These are phyloP conservation scores for Hyperopisus bebe DNA, from an alignment of 2,113 vertebrate genomes.

Conservation along the genomic window DNA sequence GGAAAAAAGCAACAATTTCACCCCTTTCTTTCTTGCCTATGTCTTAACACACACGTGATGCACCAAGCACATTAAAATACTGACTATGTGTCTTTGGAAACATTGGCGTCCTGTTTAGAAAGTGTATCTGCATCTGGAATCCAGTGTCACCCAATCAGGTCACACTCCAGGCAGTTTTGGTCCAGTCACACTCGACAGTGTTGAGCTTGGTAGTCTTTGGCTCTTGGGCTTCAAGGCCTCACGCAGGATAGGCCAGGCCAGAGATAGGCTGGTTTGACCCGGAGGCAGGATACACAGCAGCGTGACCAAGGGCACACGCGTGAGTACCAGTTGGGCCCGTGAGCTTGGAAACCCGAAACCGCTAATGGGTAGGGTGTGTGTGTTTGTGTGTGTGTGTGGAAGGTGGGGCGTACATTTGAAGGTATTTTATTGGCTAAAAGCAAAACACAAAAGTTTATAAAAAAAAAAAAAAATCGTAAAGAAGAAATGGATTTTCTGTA, in stretches of 20 bases:
- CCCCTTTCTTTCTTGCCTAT: background rate
- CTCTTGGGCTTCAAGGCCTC: background rate
- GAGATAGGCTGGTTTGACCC: background rate
- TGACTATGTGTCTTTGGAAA: constrained; percentile 10
- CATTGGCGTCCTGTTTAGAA: background rate
- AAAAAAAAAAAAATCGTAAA: background rate
- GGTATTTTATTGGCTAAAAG: constrained; percentile 13
- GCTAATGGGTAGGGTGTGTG: background rate
- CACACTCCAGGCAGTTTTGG: background rate
- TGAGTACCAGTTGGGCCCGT: background rate
- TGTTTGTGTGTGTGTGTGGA: background rate
- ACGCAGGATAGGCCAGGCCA: background rate
- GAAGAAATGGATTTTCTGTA: background rate
- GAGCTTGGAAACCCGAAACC: background rate
- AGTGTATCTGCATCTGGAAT: background rate
- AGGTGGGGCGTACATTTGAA: background rate
- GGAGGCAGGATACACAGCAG: background rate
- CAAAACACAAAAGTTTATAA: background rate
- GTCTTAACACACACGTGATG: background rate
- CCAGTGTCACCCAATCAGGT: background rate
- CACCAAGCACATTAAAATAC: constrained; percentile 1
- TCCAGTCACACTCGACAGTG: background rate
- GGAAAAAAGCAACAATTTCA: constrained; percentile 10
- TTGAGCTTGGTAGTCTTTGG: constrained; percentile 3
- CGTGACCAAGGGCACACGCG: background rate